These are phyloP conservation scores for Notechis scutatus DNA, from an alignment of 2,113 vertebrate genomes.

Conservation along the genomic window DNA sequence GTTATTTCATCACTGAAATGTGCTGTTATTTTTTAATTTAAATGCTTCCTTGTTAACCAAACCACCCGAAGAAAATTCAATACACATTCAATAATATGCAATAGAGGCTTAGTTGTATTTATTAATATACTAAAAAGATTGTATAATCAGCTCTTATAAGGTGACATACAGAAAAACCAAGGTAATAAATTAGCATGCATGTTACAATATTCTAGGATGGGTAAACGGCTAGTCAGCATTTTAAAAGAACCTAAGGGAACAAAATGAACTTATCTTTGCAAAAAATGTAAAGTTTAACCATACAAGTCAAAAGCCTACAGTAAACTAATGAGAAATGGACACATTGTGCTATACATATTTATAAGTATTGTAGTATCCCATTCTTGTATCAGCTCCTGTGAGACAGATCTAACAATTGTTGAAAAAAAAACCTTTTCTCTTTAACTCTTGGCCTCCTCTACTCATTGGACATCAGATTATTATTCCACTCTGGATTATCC, in stretches of 20 bases:
- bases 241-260: neutral
- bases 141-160: neutral
- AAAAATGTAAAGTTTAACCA: neutral
- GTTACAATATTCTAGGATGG: neutral
- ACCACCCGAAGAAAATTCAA: neutral
- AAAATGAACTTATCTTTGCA: neutral
- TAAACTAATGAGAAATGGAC: neutral
- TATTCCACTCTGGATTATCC: slow-evolving; percentile 9
- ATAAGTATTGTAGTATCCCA: neutral
- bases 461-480: neutral
- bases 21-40: neutral
- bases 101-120: neutral
- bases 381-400: neutral
- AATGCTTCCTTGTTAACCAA: slow-evolving; percentile 1
- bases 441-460: neutral
- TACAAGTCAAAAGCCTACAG: neutral
- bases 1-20: neutral
- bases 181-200: neutral
- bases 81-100: neutral
- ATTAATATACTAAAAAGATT: neutral
- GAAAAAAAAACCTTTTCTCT: neutral
- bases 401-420: neutral
- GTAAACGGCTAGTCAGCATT: neutral
- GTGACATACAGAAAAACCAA: neutral
- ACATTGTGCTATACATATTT: neutral